Percentiles rank a stretch among this genome's conserved stretches.
phyloP scores from a whole-genome alignment of 1,140 invertebrate genomes.

The Fopius arisanus region DNA sequence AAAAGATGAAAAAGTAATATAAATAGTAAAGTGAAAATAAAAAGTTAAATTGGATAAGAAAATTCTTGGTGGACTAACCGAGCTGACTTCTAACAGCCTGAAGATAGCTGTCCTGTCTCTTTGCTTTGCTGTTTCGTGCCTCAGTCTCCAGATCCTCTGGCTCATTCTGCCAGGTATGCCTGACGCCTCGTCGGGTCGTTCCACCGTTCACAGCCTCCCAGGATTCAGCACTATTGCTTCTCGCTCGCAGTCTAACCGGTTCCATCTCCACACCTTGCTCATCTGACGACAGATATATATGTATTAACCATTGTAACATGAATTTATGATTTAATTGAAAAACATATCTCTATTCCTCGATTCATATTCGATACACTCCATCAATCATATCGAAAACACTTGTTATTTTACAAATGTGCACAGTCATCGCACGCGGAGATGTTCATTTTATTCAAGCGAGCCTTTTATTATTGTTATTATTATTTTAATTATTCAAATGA shows the following conservation, averaged over 20 bases:
- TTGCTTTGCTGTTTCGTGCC: slow-evolving; percentile 57
- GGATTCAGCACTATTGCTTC: slow-evolving; percentile 70
- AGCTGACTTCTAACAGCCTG: slow-evolving; percentile 58
- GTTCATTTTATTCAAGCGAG: no score
- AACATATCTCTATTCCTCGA: background rate
- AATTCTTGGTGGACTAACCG: slow-evolving; percentile 43
- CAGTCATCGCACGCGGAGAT: background rate
- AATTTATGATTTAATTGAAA: background rate
- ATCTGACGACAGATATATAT: slow-evolving; percentile 38
- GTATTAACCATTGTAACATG: slow-evolving; percentile 2
- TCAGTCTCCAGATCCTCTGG: slow-evolving; percentile 41
- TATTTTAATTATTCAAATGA: no score
- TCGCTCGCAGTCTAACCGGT: slow-evolving; percentile 68
- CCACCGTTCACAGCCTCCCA: slow-evolving; percentile 59
- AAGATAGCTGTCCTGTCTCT: slow-evolving; percentile 64
- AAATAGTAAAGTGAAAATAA: slow-evolving; percentile 15
- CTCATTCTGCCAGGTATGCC: slow-evolving; percentile 55
- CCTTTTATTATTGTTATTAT: no score
- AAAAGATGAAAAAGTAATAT: background rate
- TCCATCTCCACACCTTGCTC: slow-evolving; percentile 60
- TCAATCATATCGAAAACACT: background rate
- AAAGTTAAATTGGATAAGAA: slow-evolving; percentile 23
- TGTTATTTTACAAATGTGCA: slow-evolving; percentile 2
- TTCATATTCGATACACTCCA: background rate
- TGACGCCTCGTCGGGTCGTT: slow-evolving; percentile 38